Evolutionary conservation across 1,140 invertebrate genomes (phyloP), one percentile per base, ranked within the genome.

Genomic region (Arctopsyche grandis): DNA sequence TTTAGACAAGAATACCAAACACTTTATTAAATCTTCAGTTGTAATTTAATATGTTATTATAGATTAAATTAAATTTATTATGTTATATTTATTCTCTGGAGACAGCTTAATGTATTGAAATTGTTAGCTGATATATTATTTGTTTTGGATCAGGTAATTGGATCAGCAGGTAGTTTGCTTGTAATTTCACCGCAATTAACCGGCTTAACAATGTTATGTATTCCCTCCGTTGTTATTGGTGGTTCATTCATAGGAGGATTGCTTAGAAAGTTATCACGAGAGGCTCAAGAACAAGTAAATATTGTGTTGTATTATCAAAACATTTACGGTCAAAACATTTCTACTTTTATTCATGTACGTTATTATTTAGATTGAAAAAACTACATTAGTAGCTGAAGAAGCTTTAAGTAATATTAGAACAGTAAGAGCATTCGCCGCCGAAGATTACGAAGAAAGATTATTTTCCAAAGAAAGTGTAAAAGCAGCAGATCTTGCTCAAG

Each of bases 391-490:
- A 56, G 96, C 95, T 22, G 96, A 98, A 87, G 98, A 99, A 89
- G 96, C 96, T 5, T 90, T 99, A 77, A 91, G 93, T 29, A 99
- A 99, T 86, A 94, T 99, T 75, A 89, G 96, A 76, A 99, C 97
- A 9, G 97, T 94, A 4, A 88, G 96, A 84, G 95, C 96, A 9
- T 98, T 98, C 89, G 96, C 96, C 0, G 97, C 97, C 86, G 97
- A 99, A 86, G 91, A 94, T 46, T 91, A 92, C 78, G 97, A 98
- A 87, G 89, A 91, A 78, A 89, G 92, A 86, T 87, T 95, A 81
- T 98, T 95, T 86, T 87, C 90, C 10, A 83, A 88, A 70, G 95
- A 98, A 88, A 91, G 95, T 9, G 90, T 94, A 12, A 87, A 91
- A 80, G 92, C 95, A 0, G 90, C 92, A 9, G 84, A 86, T 5